Base-by-base conservation (phyloP, 2,888 invertebrate genomes). In the Platycheirus rosarum region DNA sequence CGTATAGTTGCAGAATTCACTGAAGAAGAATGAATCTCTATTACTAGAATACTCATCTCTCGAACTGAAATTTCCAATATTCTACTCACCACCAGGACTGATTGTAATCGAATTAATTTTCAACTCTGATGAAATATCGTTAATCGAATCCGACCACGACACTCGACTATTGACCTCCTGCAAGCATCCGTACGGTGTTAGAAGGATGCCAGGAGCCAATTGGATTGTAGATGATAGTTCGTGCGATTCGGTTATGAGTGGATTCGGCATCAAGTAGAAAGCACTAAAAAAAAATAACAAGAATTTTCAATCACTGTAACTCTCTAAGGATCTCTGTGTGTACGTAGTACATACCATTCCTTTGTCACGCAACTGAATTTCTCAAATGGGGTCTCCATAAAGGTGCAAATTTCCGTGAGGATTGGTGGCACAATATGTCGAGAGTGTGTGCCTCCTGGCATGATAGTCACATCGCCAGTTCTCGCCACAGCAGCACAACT, bases 141-240 rank as follows among this genome's bases (percentile, higher is more conserved):
- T 87, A 85, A 90, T 87, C 86, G 87, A 85, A 71, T 88, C 87
- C 86, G 88, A 88, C 89, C 89, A 90, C 85, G 87, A 86, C 86
- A 88, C 87, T 71, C 88, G 88, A 85, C 87, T 86, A 60, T 87
- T 87, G 49, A 90, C 89, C 88, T 90, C 89, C 87, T 89, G 87
- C 80, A 89, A 77, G 35, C 88, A 88, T 13, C 89, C 90, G 53
- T 85, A 86, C 46, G 89, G 87, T 76, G 90, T 90, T 53, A 89
- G 86, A 78, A 90, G 84, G 84, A 87, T 84, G 65, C 89, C 89
- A 5, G 90, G 90, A 16, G 87, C 87, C 85, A 89, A 85, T 85
- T 89, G 89, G 26, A 89, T 85, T 76, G 88, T 87, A 57, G 89
- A 88, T 29, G 87, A 86, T 46, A 89, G 86, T 84, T 89, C 89